Percentiles rank a stretch among this genome's conserved stretches.
phyloP scores from a whole-genome alignment of 2,888 invertebrate species.

The Eilema depressum region DNA sequence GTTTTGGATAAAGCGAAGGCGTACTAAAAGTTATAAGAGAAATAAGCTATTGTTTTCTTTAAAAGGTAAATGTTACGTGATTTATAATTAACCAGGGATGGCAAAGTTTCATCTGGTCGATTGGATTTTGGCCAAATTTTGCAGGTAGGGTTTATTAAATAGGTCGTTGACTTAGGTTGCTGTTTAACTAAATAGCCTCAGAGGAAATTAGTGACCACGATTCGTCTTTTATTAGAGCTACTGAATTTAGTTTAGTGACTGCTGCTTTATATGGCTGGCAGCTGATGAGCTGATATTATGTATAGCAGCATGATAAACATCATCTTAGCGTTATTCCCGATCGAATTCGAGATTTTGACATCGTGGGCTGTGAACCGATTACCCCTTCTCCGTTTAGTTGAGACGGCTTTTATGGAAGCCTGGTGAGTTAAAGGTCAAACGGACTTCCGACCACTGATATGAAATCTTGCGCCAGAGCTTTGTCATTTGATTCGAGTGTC shows the following conservation, averaged over 20 bases:
- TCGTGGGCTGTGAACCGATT: no score
- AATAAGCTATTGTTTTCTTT: conserved; percentile 22
- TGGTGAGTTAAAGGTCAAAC: no score
- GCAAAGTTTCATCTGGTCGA: not conserved
- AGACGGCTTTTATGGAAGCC: no score
- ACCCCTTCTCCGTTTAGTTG: no score
- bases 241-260: not conserved
- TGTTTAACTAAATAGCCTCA: not conserved
- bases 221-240: not conserved
- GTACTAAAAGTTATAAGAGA: conserved; percentile 24
- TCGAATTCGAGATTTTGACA: no score
- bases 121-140: conserved; percentile 7
- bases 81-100: conserved; percentile 15
- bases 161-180: conserved; percentile 16
- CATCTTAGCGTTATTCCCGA: no score
- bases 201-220: not conserved
- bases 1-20: conserved; percentile 36
- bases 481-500: no score
- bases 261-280: not conserved
- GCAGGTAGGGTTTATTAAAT: conserved; percentile 19
- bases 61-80: conserved; percentile 25
- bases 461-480: no score
- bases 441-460: no score
- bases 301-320: no score
- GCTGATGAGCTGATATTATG: no score